Percentiles rank a stretch among this genome's conserved stretches.
Conservation (phyloP, 2,797 vertebrate species). For the Hafferia zeledoni region DNA sequence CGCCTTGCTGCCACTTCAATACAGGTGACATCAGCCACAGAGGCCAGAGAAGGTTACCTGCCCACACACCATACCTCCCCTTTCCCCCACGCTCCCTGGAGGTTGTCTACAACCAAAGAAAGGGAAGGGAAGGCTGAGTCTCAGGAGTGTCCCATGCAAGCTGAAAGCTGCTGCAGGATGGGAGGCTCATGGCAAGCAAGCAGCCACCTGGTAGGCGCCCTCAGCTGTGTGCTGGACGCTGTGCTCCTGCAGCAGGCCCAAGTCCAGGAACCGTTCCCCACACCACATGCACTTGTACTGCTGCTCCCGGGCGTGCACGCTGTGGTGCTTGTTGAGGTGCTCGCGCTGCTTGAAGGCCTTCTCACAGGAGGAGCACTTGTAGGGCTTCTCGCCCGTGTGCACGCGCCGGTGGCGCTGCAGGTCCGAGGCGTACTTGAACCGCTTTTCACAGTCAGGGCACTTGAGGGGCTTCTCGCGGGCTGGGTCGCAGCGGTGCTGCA, state of each 20-base stretch:
- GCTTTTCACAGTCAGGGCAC: constrained; percentile 95
- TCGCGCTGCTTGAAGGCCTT: constrained; percentile 98
- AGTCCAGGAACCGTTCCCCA: constrained; percentile 93
- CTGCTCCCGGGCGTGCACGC: constrained; percentile 92
- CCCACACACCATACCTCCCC: background rate
- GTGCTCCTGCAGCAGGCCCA: constrained; percentile 95
- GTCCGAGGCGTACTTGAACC: constrained; percentile 97
- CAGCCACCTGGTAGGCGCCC: constrained; percentile 87
- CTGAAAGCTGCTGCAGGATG: fast-evolving
- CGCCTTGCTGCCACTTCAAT: fast-evolving
- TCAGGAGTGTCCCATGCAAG: background rate
- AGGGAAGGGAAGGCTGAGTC: background rate
- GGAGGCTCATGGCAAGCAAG: constrained; percentile 84
- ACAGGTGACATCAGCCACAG: background rate
- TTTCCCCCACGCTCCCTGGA: background rate
- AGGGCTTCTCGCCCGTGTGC: constrained; percentile 96
- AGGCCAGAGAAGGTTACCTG: background rate
- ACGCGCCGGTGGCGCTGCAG: constrained; percentile 93
- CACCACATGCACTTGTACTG: constrained; percentile 99
- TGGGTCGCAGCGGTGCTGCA: constrained; percentile 96
- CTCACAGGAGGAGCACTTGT: constrained; percentile 93
- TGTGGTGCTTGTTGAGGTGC: constrained; percentile 95
- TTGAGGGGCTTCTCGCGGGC: constrained; percentile 94
- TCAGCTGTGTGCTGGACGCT: constrained; percentile 93
- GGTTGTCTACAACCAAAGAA: background rate